phyloP scores from a whole-genome alignment of 2,113 vertebrate genomes.

The Xyliphius kryptos region DNA sequence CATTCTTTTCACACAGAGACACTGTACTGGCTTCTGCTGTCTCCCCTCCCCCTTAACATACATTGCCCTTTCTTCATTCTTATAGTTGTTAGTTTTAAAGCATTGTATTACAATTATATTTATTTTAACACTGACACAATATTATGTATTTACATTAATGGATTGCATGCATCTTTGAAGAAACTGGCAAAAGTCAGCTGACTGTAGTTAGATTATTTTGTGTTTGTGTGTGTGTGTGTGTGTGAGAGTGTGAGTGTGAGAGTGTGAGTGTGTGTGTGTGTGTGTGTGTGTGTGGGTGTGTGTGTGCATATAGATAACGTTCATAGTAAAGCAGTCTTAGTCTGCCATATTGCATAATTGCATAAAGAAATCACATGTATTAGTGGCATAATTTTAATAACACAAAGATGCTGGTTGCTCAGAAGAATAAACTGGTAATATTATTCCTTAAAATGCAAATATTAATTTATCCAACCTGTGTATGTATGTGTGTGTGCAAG shows the following conservation, averaged over 20 bases:
- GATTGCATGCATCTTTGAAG: too few relatives aligned
- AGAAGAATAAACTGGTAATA: constrained; percentile 11
- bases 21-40: constrained; percentile 7
- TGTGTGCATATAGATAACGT: neutral
- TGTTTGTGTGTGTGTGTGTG: constrained; percentile 23
- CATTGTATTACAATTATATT: constrained; percentile 24
- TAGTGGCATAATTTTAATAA: neutral
- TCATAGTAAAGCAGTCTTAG: too few relatives aligned
- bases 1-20: constrained; percentile 14
- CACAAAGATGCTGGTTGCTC: constrained; percentile 11
- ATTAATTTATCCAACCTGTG: too few relatives aligned
- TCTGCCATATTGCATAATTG: too few relatives aligned
- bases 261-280: constrained; percentile 26
- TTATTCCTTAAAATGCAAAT: too few relatives aligned
- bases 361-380: too few relatives aligned
- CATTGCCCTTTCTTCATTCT: constrained; percentile 19
- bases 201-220: constrained; percentile 55
- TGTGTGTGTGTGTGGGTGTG: neutral
- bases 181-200: constrained; percentile 62
- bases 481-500: too few relatives aligned
- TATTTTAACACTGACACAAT: constrained; percentile 18
- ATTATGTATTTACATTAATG: too few relatives aligned
- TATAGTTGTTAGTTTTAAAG: constrained; percentile 22
- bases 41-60: constrained; percentile 18
- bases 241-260: constrained; percentile 35